Evolutionary conservation across 2,113 vertebrate species (phyloP).

Genomic region (Sitta europaea): DNA sequence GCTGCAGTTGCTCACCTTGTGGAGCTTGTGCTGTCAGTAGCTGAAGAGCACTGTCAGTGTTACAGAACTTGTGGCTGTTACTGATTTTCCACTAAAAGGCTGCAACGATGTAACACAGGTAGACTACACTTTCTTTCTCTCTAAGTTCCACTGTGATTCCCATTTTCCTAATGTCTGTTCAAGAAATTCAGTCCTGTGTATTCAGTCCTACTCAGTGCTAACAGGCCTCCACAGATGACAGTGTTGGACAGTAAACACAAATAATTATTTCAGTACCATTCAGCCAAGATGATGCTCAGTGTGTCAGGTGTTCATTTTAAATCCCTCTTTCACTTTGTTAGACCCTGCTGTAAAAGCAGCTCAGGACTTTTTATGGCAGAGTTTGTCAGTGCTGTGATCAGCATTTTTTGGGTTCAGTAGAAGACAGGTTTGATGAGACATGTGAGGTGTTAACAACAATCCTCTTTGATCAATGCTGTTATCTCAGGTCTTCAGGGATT

Average conservation of each 20-base stretch:
- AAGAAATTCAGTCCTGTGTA: neutral
- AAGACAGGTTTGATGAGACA: neutral
- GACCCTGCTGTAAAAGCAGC: neutral
- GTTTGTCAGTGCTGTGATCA: neutral
- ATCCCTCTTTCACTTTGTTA: neutral
- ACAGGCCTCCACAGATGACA: neutral
- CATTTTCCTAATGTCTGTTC: neutral
- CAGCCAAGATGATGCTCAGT: neutral
- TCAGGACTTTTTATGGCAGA: neutral
- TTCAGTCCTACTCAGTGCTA: neutral
- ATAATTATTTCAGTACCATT: neutral
- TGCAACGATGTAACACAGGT: rapidly evolving
- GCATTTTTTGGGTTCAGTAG: neutral
- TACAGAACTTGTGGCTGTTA: neutral
- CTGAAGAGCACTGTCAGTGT: neutral
- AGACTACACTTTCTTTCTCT: neutral
- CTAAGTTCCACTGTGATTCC: neutral
- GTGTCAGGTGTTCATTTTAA: neutral
- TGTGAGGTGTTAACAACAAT: neutral
- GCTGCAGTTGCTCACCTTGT: neutral
- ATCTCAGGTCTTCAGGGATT: neutral
- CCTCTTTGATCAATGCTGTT: neutral
- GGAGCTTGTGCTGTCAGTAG: neutral
- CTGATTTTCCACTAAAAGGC: neutral
- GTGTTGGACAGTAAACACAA: neutral